Evolutionary conservation across 2,113 vertebrate species (phyloP).

Genomic region (Chaenocephalus aceratus): DNA sequence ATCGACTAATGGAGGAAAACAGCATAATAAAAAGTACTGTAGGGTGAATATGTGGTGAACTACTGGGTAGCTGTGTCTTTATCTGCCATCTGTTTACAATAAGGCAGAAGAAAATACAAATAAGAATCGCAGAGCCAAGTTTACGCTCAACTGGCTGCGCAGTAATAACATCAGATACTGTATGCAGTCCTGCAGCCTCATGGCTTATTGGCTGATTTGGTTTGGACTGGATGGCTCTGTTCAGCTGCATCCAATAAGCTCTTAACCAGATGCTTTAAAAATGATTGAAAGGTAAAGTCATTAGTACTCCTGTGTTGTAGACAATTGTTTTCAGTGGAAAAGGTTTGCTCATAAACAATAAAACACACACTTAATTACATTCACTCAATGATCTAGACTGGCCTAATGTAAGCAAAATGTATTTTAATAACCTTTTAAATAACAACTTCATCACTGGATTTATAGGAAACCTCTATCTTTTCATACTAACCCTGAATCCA

Average conservation of each 20-base stretch:
- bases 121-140: slow-evolving; percentile 75
- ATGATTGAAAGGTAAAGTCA: slow-evolving; percentile 16
- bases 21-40: background rate
- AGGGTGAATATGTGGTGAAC: slow-evolving; percentile 1
- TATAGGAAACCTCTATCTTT: too few relatives aligned
- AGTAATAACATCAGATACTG: slow-evolving; percentile 60
- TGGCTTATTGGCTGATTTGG: slow-evolving; percentile 55
- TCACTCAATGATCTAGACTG: background rate
- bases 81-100: slow-evolving; percentile 81
- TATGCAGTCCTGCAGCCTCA: slow-evolving; percentile 39
- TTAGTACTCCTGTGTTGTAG: slow-evolving; percentile 1
- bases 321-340: slow-evolving; percentile 7
- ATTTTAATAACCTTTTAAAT: background rate
- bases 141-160: slow-evolving; percentile 76
- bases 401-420: background rate
- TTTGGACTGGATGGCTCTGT: slow-evolving; percentile 57
- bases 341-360: too few relatives aligned
- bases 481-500: too few relatives aligned
- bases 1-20: background rate
- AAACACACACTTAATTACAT: background rate
- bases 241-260: slow-evolving; percentile 54
- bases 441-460: background rate
- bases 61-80: slow-evolving; percentile 37
- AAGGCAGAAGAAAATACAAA: slow-evolving; percentile 74
- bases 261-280: slow-evolving; percentile 38